Evolutionary conservation across 1,140 invertebrate genomes (phyloP), one percentile per base, ranked within the genome.

Genomic region (Trichonephila clavipes): DNA sequence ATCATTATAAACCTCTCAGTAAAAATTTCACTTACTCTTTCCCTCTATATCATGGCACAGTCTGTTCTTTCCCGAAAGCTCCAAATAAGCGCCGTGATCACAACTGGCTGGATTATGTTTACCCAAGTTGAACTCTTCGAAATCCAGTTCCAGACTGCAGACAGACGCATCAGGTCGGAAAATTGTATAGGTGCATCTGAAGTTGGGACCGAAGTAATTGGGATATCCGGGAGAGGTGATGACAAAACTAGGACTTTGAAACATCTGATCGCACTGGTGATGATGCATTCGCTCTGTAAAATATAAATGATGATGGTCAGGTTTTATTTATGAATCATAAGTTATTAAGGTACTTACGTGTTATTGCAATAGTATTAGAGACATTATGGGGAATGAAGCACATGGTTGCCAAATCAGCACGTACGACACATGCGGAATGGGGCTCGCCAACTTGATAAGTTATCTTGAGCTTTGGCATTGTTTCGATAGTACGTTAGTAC

Each of bases 41-140:
- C 92, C 92, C 18, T 40, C n/a, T 5, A 82, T 40, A 40, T 88
- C 85, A n/a, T 93, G 92, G n/a, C 92, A 93, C 24, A 93, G 44
- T 19, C 85, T 61, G 28, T 82, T 82, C 21, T 24, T 88, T 21
- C 92, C 92, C 7, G 92, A 86, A 7, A 93, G 34, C 61, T 88
- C 86, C 21, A 93, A 62, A 34, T 88, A 93, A 10, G 92, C 85
- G 1, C 92, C 92, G 5, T 69, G 16, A 18, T 86, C 66, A 51
- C 92, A 93, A 21, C 92, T 59, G 3, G 69, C n/a, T 28, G 85
- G 92, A 58, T 81, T 88, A 51, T 93, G 92, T 24, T 88, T 88
- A 5, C 92, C 92, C 14, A 93, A 18, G 14, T 64, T 44, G 72
- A 93, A 93, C 2, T 40, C 62, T 5, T 64, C 12, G 82, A 93